These are phyloP conservation scores for Pseudolaguvia tuberculata DNA, from an alignment of 2,113 vertebrate genomes.

Conservation along the genomic window DNA sequence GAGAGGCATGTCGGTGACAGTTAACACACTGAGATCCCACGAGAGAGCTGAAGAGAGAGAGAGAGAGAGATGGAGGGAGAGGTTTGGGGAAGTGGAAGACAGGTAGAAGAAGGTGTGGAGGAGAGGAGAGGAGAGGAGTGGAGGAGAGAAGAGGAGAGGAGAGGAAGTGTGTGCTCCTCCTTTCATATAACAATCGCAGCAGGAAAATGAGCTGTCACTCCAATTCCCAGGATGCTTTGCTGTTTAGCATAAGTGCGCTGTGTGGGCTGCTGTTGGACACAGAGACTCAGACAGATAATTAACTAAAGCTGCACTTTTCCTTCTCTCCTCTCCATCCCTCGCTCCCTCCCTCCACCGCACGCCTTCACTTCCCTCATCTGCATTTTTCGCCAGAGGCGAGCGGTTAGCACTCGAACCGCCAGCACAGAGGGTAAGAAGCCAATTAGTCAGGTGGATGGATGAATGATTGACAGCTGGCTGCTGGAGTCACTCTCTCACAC, in stretches of 20 bases:
- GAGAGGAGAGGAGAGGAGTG: slow-evolving; percentile 63
- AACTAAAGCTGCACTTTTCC: slow-evolving; percentile 94
- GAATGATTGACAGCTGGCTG: slow-evolving; percentile 99
- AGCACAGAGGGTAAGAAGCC: slow-evolving; percentile 99
- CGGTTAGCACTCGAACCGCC: slow-evolving; percentile 99
- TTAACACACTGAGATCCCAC: slow-evolving; percentile 91
- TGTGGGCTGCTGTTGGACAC: slow-evolving; percentile 78
- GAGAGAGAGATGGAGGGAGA: slow-evolving; percentile 43
- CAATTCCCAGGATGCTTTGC: slow-evolving; percentile 99
- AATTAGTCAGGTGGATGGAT: slow-evolving; percentile 99
- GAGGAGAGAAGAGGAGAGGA: slow-evolving; percentile 5
- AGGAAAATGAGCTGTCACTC: slow-evolving; percentile 99
- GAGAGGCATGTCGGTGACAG: slow-evolving; percentile 97
- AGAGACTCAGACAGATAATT: slow-evolving; percentile 95
- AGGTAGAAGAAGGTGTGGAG: slow-evolving; percentile 72
- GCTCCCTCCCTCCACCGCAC: slow-evolving; percentile 64
- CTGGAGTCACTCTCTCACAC: slow-evolving; percentile 75
- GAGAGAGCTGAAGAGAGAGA: slow-evolving; percentile 47
- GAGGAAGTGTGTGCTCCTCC: slow-evolving; percentile 54
- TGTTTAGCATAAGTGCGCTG: slow-evolving; percentile 98
- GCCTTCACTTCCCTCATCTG: slow-evolving; percentile 90
- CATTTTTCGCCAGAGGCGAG: slow-evolving; percentile 99
- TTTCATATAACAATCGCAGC: slow-evolving; percentile 84
- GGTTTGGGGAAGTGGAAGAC: slow-evolving; percentile 22
- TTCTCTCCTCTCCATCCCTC: slow-evolving; percentile 38